Evolutionary conservation across 1,140 invertebrate species (phyloP), one percentile per base, ranked within the genome.

Genomic region (Scaptomyza pallida): DNA sequence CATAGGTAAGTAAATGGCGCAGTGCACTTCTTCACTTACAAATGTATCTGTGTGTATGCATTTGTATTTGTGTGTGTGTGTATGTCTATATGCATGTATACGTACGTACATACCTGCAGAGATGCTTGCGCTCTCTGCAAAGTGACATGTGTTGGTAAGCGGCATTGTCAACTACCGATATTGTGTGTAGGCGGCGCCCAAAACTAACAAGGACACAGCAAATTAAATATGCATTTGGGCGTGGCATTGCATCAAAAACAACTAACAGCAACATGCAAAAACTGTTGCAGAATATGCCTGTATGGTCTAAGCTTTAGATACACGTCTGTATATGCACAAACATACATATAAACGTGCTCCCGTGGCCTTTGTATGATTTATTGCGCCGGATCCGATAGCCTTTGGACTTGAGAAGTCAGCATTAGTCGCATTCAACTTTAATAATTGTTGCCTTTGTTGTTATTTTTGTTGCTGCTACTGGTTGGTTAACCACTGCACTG

Each of bases 1-100:
- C 43, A 99, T 99, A 93, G 98, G 97, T 98, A 92, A 95, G 94
- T 92, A 48, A 52, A 57, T 45, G 79, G 43, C 51, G 37, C 44
- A 55, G 21, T 26, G 23, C 52, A 69, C 37, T n/a, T 47, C 35
- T 16, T 33, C 45, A n/a, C 23, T 40, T 30, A 33, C 51, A 47
- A 9, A 23, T 55, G 9, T n/a, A n/a, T n/a, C n/a, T 12, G 15
- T 30, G 23, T 52, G 3, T 21, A 44, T 43, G 15, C 35, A n/a
- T 17, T 8, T 9, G n/a, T n/a, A n/a, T 41, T n/a, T 16, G 30
- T 47, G 43, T 47, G 35, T 33, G 9, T 43, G 13, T n/a, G 33
- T 45, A n/a, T 23, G 9, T 33, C 12, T 40, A 2, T 23, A 6
- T 61, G 30, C 21, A 33, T 61, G 16, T 41, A 41, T 35, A 26